These are phyloP conservation scores for Ploceus nigricollis DNA, from an alignment of 2,113 vertebrate species.

Conservation along the genomic window DNA sequence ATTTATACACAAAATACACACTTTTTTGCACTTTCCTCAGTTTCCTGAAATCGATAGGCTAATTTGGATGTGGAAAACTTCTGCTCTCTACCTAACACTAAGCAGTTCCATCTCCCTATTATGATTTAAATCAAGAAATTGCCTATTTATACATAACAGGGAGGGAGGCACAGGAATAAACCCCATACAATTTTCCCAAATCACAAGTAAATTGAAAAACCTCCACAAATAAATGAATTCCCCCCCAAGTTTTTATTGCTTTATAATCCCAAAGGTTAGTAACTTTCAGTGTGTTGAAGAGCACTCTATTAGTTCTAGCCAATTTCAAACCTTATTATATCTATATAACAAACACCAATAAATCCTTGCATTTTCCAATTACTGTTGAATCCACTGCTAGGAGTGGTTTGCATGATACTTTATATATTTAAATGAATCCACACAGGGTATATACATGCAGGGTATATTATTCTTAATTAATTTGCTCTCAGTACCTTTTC, in stretches of 20 bases:
- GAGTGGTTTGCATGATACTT: neutral
- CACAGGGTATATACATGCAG: neutral
- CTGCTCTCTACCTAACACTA: neutral
- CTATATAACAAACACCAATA: neutral
- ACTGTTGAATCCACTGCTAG: neutral
- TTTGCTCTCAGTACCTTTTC: neutral
- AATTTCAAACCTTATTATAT: neutral
- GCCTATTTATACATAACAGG: neutral
- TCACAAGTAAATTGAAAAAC: neutral
- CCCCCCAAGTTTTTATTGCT: neutral
- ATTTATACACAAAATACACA: neutral
- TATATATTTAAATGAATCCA: neutral
- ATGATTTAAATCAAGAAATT: neutral
- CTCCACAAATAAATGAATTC: fast-evolving
- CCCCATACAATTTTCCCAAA: neutral
- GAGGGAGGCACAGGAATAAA: neutral
- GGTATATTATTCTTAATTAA: neutral
- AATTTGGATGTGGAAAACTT: neutral
- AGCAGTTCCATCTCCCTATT: neutral
- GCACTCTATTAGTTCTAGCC: neutral
- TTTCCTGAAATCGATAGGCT: neutral
- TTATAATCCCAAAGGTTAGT: neutral
- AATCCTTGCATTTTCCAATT: neutral
- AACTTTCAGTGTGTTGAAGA: neutral
- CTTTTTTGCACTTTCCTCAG: neutral